A percentile compares a stretch with the other conserved stretches of the same genome.
Evolutionary conservation across 92 coral and sea anemone genomes (phyloP).

Genomic region (Zoanthus solanderi): DNA sequence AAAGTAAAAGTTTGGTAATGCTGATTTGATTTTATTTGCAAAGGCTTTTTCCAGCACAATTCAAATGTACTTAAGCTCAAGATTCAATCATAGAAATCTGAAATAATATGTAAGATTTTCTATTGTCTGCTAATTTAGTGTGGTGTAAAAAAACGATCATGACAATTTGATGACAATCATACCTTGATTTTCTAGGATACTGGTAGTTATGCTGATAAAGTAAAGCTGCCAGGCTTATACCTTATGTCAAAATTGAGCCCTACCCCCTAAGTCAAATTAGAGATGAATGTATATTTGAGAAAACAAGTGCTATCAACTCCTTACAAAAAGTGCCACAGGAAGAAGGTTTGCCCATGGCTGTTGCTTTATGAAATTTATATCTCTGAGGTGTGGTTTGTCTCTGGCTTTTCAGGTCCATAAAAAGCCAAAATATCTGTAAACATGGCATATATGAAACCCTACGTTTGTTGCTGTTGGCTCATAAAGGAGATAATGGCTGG

Average conservation of each 20-base stretch:
- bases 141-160: conserved; percentile 13
- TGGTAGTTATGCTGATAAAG: conserved; percentile 28
- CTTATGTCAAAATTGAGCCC: background rate
- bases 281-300: conserved; percentile 23
- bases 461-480: background rate
- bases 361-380: conserved; percentile 32
- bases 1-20: no score
- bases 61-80: background rate
- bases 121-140: conserved; percentile 19
- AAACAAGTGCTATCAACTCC: conserved; percentile 19
- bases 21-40: no score
- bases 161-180: conserved; percentile 19
- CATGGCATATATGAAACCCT: background rate
- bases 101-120: conserved; percentile 17
- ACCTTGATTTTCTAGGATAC: conserved; percentile 40
- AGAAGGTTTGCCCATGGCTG: conserved; percentile 33
- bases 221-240: conserved; percentile 22
- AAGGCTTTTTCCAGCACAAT: no score
- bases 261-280: conserved; percentile 28
- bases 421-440: conserved; percentile 14
- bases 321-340: conserved; percentile 30
- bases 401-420: conserved; percentile 7
- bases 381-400: conserved; percentile 6
- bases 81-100: background rate
- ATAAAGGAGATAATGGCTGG: background rate